These are phyloP conservation scores for Ganaspis brasiliensis DNA, from an alignment of 2,888 invertebrate genomes.

Conservation along the genomic window DNA sequence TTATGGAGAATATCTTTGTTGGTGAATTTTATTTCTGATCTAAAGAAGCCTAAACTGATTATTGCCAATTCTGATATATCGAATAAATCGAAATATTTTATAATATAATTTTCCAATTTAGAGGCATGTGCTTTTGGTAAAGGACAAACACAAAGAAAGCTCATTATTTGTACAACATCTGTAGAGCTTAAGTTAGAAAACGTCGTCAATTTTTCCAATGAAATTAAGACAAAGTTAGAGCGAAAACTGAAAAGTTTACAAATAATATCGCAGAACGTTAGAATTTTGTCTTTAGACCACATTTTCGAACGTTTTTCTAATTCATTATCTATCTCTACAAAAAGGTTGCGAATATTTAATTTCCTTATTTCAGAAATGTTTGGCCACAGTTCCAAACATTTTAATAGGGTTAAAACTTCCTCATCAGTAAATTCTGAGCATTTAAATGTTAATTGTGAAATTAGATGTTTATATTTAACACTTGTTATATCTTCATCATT, in stretches of 20 bases:
- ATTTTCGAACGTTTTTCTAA: not conserved
- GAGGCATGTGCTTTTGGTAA: not conserved
- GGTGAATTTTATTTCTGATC: not conserved
- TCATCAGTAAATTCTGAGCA: not conserved
- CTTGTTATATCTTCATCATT: not conserved
- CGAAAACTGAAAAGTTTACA: not conserved
- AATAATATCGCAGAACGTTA: not conserved
- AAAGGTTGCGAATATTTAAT: not conserved
- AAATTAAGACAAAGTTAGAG: conserved; percentile 23
- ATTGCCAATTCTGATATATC: not conserved
- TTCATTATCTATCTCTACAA: conserved; percentile 3
- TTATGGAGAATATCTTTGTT: not conserved
- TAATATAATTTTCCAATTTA: not conserved
- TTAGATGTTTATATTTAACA: not conserved
- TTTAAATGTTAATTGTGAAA: not conserved
- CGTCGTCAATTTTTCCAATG: not conserved
- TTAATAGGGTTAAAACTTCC: not conserved
- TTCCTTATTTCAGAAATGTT: not conserved
- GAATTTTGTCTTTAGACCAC: conserved; percentile 1
- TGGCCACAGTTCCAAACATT: not conserved
- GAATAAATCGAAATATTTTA: not conserved
- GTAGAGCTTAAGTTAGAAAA: conserved; percentile 13
- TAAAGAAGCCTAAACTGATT: conserved; percentile 22
- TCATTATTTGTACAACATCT: conserved; percentile 26
- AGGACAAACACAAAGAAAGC: not conserved